phyloP scores from a whole-genome alignment of 2,797 vertebrate genomes.

The Aeoliscus strigatus region DNA sequence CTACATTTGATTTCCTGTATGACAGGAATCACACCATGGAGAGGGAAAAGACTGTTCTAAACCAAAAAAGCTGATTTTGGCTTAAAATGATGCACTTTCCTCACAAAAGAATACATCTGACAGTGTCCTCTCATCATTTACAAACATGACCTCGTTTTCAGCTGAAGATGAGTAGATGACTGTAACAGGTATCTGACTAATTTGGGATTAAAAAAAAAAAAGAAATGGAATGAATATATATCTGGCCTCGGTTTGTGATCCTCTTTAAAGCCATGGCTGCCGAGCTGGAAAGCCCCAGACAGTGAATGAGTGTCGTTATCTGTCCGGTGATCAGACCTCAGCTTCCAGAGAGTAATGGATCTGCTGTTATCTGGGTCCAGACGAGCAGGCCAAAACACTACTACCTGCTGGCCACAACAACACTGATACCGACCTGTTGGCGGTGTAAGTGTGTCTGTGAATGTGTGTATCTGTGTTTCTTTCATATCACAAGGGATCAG shows the following conservation, averaged over 20 bases:
- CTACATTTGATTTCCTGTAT: too few species aligned
- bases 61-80: too few species aligned
- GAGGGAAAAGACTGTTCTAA: too few species aligned
- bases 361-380: slow-evolving; percentile 71
- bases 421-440: slow-evolving; percentile 46
- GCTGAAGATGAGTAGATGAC: too few species aligned
- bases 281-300: slow-evolving; percentile 54
- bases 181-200: too few species aligned
- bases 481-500: slow-evolving; percentile 16
- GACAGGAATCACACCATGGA: too few species aligned
- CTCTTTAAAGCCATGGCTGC: slow-evolving; percentile 39
- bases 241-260: slow-evolving; percentile 45
- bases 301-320: slow-evolving; percentile 67
- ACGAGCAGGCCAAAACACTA: slow-evolving; percentile 70
- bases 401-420: slow-evolving; percentile 67
- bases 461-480: slow-evolving; percentile 16
- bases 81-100: too few species aligned
- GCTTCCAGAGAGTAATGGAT: slow-evolving; percentile 75
- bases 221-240: too few species aligned
- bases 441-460: slow-evolving; percentile 12
- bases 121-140: too few species aligned
- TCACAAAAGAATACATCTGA: too few species aligned
- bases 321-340: slow-evolving; percentile 61
- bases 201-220: too few species aligned
- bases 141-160: too few species aligned